phyloP scores from a whole-genome alignment of 2,113 vertebrate genomes.

The Pandion haliaetus region DNA sequence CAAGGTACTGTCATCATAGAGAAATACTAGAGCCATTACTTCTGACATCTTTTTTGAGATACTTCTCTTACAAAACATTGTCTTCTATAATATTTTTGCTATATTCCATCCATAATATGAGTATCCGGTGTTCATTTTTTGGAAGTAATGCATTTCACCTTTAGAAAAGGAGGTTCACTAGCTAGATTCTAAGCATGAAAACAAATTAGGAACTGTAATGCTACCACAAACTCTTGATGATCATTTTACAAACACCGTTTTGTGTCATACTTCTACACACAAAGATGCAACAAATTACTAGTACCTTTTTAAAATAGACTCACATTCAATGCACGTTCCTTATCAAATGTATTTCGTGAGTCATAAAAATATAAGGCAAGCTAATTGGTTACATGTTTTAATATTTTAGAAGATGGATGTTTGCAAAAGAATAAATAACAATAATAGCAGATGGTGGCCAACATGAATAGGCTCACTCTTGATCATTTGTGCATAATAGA shows the following conservation, averaged over 20 bases:
- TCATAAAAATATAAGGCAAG: background rate
- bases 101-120: background rate
- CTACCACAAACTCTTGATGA: background rate
- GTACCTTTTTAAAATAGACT: background rate
- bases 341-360: background rate
- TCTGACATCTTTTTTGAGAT: background rate
- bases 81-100: background rate
- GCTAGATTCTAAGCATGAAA: background rate
- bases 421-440: background rate
- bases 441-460: background rate
- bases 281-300: background rate
- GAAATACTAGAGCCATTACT: background rate
- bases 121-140: background rate
- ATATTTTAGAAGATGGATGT: slow-evolving; percentile 6
- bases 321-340: background rate
- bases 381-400: background rate
- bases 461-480: background rate
- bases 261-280: background rate
- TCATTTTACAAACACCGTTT: background rate
- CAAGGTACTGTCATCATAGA: background rate
- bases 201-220: background rate
- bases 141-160: background rate
- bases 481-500: background rate
- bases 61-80: background rate
- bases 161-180: background rate